Conservation (phyloP, 2,888 invertebrate species). For the Ichneumoninae sp. region DNA sequence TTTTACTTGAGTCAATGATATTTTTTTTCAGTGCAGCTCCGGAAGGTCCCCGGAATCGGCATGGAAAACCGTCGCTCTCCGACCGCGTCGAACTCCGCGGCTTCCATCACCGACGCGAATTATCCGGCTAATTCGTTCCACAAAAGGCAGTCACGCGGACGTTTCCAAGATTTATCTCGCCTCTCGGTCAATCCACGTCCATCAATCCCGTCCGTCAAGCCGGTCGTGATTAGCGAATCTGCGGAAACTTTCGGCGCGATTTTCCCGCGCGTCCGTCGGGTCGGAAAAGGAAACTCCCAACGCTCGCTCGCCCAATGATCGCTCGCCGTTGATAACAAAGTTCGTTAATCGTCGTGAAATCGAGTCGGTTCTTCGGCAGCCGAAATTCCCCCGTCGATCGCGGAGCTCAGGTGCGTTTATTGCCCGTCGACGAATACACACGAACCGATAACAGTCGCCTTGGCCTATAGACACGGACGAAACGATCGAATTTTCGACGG, state of each 20-base stretch:
- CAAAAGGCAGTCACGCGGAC: background rate
- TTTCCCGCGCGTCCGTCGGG: background rate
- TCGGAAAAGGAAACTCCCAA: background rate
- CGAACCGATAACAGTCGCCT: background rate
- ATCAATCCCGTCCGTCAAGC: background rate
- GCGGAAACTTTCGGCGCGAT: background rate
- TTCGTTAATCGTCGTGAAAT: background rate
- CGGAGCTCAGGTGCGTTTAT: background rate
- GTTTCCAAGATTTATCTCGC: background rate
- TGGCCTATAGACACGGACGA: background rate
- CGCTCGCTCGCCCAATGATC: too few species aligned
- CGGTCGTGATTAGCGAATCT: background rate
- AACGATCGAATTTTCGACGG: background rate
- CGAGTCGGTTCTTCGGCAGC: background rate
- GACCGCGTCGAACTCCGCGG: background rate
- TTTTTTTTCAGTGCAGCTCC: slow-evolving; percentile 21
- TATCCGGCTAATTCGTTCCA: background rate
- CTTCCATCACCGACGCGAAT: background rate
- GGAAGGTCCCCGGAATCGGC: slow-evolving; percentile 31
- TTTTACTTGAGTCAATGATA: too few species aligned
- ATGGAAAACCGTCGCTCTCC: background rate
- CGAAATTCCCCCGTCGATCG: background rate
- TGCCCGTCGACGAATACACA: background rate
- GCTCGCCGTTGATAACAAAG: background rate
- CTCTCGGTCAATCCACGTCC: slow-evolving; percentile 10